Base-by-base conservation (phyloP, 2,888 invertebrate species). In the Ophion ventricosus region DNA sequence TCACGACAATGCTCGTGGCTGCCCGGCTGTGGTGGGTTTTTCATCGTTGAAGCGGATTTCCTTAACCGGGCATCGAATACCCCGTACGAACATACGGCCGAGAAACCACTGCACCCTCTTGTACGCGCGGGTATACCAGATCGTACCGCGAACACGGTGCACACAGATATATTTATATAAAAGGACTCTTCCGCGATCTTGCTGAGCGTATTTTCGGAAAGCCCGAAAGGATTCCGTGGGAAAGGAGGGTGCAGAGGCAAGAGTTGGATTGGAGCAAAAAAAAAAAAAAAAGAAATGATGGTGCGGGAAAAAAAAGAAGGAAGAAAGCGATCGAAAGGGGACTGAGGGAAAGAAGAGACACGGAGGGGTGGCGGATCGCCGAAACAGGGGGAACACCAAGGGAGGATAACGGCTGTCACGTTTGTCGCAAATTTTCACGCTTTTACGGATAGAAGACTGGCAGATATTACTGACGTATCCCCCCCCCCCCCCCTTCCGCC, bases 141-240 rank as follows among this genome's bases (percentile, higher is more conserved):
- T 29, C 63, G 25, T 23, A 10, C 26, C 25, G 14, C 35, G 35
- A 23, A n/a, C n/a, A 35, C 54, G 40, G 11, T 43, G 20, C 35
- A 20, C 43, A 20, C 43, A 29, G 23, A 57, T 35, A 54, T 40
- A 66, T 70, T 70, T 40, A 23, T 67, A 56, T 66, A 69, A 81
- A 69, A 75, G 67, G 74, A 40, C 74, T 73, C 63, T 70, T 77
- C 56, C 57, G 81, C 54, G 80, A 85, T 73, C 80, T 80, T 66
- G 84, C 73, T 78, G 87, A 89, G 86, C 88, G 86, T 88, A 90
- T 92, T 92, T 91, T 84, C 83, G 90, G 90, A 90, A 91, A 92
- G 88, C 84, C 82, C 86, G 88, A 90, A 92, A 92, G 92, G 92
- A 92, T 92, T 92, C 90, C 92, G 92, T 92, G 92, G 92, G 92